phyloP scores from a whole-genome alignment of 2,888 invertebrate species.

The Yponomeuta sedellus region DNA sequence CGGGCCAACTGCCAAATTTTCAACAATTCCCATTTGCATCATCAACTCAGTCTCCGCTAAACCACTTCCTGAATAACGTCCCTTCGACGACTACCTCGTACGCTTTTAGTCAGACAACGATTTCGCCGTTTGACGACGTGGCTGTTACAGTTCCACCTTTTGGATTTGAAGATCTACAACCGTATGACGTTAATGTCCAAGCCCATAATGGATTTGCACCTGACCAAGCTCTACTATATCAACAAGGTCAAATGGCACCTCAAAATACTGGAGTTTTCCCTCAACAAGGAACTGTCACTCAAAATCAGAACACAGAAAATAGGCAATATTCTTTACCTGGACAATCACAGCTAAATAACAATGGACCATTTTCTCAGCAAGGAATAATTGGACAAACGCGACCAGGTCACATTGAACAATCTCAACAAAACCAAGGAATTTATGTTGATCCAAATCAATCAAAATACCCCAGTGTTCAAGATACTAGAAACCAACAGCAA shows the following conservation, averaged over 20 bases:
- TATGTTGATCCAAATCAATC: background rate
- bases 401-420: background rate
- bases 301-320: background rate
- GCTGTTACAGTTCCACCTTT: background rate
- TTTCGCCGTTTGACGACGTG: constrained; percentile 28
- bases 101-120: constrained; percentile 43
- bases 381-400: background rate
- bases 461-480: background rate
- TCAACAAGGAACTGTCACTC: background rate
- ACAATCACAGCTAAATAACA: background rate
- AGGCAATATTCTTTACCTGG: background rate
- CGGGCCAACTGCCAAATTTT: background rate
- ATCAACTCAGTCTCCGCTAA: constrained; percentile 19
- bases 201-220: background rate
- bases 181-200: background rate
- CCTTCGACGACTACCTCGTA: constrained; percentile 40
- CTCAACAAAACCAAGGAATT: constrained; percentile 3
- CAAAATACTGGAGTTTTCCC: background rate
- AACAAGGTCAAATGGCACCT: background rate
- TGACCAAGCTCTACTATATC: background rate
- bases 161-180: constrained; percentile 7
- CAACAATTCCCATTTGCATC: background rate
- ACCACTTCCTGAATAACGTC: constrained; percentile 23
- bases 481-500: background rate
- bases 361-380: background rate